Evolutionary conservation across 2,797 vertebrate species (phyloP), one percentile per base, ranked within the genome.

Genomic region (Galaxias olidus): DNA sequence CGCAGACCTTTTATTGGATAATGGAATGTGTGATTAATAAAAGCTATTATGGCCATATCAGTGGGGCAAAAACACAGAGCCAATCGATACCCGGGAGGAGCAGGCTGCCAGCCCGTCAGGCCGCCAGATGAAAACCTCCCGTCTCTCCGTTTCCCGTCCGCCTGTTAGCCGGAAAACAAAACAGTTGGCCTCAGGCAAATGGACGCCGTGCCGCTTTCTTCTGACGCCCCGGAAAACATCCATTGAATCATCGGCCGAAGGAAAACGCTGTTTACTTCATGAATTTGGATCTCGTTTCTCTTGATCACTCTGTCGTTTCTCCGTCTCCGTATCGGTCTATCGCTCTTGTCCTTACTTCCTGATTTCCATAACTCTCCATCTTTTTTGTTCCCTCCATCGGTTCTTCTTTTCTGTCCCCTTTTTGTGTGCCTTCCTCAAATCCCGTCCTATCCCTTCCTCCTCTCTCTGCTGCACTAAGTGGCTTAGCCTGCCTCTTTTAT

Each of bases 1-100:
- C 59, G 54, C 75, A 79, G 75, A 65, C 58, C 65, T 73, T 86
- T 82, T 74, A 84, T 71, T 82, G 75, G 79, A 84, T 89, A 84
- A 89, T 84, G 87, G 76, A 88, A 89, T 77, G 79, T 65, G 14
- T 64, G 65, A 90, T 88, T 90, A 90, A 87, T 87, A 87, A 85
- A 86, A 67, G 58, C 73, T 69, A 84, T 85, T 86, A 82, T 61
- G 58, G 62, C 50, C 64, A 79, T 81, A 86, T 85, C 55, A 65
- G 73, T 45, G 5, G 5, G 43, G 72, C 41, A 56, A 69, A 78
- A 75, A 73, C 68, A 79, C 55, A 62, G 62, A 68, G 55, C 45
- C 30, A 40, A 84, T 80, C 70, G 49, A 86, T 81, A 41, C 19
- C 69, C 8, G 30, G 48, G 60, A 57, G 63, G 30, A 56, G 52